Percentiles rank a stretch among this genome's conserved stretches.
phyloP scores from a whole-genome alignment of 2,113 vertebrate species.

The Nannospalax galili region DNA sequence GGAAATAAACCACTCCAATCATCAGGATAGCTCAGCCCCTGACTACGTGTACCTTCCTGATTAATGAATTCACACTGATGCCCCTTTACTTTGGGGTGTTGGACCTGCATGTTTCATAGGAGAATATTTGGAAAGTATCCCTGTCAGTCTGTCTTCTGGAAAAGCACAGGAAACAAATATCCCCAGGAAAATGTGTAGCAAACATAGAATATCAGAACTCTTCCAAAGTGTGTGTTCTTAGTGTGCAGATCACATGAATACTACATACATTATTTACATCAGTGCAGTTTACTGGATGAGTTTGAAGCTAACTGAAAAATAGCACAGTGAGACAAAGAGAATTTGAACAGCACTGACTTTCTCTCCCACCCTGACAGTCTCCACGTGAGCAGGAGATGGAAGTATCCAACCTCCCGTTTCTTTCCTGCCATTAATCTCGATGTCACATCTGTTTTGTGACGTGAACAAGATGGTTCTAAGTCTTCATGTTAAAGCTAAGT shows the following conservation, averaged over 20 bases:
- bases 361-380: not conserved
- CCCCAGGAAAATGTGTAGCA: not conserved
- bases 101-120: not conserved
- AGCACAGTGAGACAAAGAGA: not conserved
- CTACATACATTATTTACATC: not conserved
- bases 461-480: rapidly evolving
- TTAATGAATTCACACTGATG: rapidly evolving
- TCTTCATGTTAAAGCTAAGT: not conserved
- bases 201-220: not conserved
- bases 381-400: no score
- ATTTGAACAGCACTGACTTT: not conserved
- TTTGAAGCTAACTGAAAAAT: not conserved
- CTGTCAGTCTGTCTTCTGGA: not conserved
- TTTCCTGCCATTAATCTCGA: not conserved
- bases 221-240: not conserved
- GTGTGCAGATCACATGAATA: no score
- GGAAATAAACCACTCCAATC: not conserved
- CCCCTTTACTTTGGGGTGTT: rapidly evolving
- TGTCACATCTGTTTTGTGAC: not conserved
- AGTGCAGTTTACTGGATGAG: not conserved
- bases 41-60: no score
- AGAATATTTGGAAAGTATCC: not conserved
- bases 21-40: not conserved
- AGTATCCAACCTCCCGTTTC: rapidly evolving
- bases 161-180: not conserved